Base-by-base conservation (phyloP, 2,797 vertebrate genomes). In the Triplophysa yarkandensis region DNA sequence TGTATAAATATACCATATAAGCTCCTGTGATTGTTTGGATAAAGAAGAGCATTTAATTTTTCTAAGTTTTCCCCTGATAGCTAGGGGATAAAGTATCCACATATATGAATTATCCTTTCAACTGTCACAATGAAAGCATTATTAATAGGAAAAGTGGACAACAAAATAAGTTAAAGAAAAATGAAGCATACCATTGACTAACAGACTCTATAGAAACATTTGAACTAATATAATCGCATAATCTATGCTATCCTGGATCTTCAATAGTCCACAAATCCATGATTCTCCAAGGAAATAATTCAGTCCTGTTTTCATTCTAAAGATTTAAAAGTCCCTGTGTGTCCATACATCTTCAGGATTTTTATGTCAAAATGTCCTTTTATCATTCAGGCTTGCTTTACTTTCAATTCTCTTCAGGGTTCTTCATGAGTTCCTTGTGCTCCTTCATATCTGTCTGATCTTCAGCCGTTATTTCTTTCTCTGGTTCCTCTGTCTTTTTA, bases 401-500 rank as follows among this genome's bases (percentile, higher is more conserved):
- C 55, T 54, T 28, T 75, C 71, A 60, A 48, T 65, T 69, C 10
- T 55, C 55, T 64, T 80, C 55, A 6, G n/a, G 21, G 52, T 57
- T 61, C 34, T 78, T 57, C 60, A 74, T 80, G 52, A 78, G 57
- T 46, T 27, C 41, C 1, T 72, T 61, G 5, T 21, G 41, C 71
- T 76, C 69, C 43, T 76, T 76, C 30, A 41, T 66, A 34, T 57
- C 23, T 6, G 71, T 79, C 71, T 71, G 80, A 46, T 78, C 55
- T 63, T 68, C 55, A 67, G 64, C 16, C 19, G 50, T 66, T 30
- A 65, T 8, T 8, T 84, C 75, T 2, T 80, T 71, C 27, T 50
- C 68, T 66, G 84, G 79, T 54, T 79, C 75, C 46, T 64, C 27
- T 63, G 43, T 68, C 44, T 84, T 81, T 57, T 68, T 11, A 71